phyloP scores from a whole-genome alignment of 2,113 vertebrate genomes.

The Dolichallabes microphthalmus region DNA sequence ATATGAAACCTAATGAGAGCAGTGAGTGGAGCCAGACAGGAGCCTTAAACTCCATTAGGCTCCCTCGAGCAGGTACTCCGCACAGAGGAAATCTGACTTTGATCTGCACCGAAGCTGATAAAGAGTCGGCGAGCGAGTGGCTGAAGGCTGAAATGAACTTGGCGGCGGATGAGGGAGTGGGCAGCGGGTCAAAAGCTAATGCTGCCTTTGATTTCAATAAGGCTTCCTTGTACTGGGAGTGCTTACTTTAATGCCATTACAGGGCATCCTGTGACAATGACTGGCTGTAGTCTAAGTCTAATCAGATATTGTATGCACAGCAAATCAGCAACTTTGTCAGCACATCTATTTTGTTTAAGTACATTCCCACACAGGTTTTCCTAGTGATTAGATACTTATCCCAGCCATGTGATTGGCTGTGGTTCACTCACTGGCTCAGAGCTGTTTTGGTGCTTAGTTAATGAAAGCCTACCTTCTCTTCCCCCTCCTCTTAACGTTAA shows the following conservation, averaged over 20 bases:
- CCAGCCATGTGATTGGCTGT: not conserved
- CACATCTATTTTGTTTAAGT: not conserved
- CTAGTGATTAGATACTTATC: not conserved
- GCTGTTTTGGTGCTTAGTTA: not conserved
- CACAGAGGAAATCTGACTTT: slow-evolving; percentile 40
- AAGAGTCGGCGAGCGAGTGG: slow-evolving; percentile 12
- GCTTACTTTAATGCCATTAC: slow-evolving; percentile 58
- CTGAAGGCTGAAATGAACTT: slow-evolving; percentile 28
- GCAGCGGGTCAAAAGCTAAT: slow-evolving; percentile 48
- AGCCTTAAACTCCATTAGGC: slow-evolving; percentile 45
- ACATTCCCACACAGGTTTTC: not conserved
- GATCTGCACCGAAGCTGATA: slow-evolving; percentile 37
- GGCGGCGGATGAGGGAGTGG: slow-evolving; percentile 41
- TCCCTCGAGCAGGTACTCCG: slow-evolving; percentile 40
- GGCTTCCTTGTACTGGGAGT: slow-evolving; percentile 56
- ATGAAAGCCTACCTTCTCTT: not conserved
- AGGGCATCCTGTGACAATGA: slow-evolving; percentile 57
- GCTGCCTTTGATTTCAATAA: slow-evolving; percentile 60
- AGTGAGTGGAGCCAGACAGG: slow-evolving; percentile 20
- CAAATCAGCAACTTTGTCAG: not conserved
- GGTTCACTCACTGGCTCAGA: not conserved
- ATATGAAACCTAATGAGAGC: slow-evolving; percentile 34
- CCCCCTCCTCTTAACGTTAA: not conserved
- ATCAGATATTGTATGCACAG: not conserved
- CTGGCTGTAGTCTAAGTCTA: not conserved